Evolutionary conservation across 2,797 vertebrate genomes (phyloP), one percentile per base, ranked within the genome.

Genomic region (Amblyraja radiata): DNA sequence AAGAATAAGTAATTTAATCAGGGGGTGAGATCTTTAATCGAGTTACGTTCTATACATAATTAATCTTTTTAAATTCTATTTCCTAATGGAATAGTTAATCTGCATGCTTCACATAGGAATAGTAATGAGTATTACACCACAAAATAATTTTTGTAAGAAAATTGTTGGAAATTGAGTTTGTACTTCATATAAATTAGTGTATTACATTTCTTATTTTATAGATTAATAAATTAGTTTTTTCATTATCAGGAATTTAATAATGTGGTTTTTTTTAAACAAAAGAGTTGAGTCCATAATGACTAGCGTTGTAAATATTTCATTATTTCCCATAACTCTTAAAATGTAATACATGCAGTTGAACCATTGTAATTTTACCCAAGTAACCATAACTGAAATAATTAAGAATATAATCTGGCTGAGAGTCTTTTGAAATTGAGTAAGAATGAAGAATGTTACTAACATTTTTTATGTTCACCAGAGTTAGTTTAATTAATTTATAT

Each of bases 211-310:
- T 65, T 63, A 65, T 88, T 68, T 88, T 68, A 88, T 88, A 36
- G 61, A 88, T 88, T 88, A 68, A 88, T 88, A 68, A 36, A 36
- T 88, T 88, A 32, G 63, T n/a, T 88, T 63, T 88, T 32, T 32
- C 83, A 88, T 58, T 11, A 63, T 88, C 68, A 88, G 84, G 61
- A 86, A 5, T 61, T 86, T 58, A 83, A 54, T 84, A 61, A 61
- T 61, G 8, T 83, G 25, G 13, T 11, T 4, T 28, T 78, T 84
- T 84, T 84, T 54, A 84, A 5, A 5, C n/a, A 65, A 61, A 9
- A 21, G 21, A 16, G 61, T 32, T 65, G 32, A 88, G 65, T 18
- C 28, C 21, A 32, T 88, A 88, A 36, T 65, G 32, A 32, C n/a
- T 88, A 36, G 32, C 36, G n/a, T 21, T 68, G 84, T 88, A 63